Base-by-base conservation (phyloP, 2,888 invertebrate species). In the Zootermopsis nevadensis region DNA sequence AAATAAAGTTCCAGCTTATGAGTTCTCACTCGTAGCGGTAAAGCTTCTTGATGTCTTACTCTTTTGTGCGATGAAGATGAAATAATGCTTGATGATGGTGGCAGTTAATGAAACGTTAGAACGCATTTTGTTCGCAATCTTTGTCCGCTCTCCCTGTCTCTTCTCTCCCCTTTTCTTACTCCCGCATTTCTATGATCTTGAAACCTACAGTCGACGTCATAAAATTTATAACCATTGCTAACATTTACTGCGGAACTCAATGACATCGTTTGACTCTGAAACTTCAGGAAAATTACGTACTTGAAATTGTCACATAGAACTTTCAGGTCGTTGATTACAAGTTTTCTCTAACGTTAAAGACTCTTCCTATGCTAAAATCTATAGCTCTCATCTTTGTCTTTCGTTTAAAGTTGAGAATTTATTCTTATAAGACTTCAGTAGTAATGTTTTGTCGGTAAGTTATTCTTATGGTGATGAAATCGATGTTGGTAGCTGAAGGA, bases 1-100 rank as follows among this genome's bases (percentile, higher is more conserved):
- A 1, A 22, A 74, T 74, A n/a, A n/a, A 74, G 38, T 74, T 12
- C 24, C 33, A 55, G 31, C 53, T 79, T 33, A 55, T 79, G 77
- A 48, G 33, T 53, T 48, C 77, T 53, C 48, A 10, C 79, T 77
- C 74, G 27, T 72, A 24, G 55, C 24, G 53, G 6, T 22, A 69
- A 48, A 24, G 31, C 35, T 42, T 24, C n/a, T n/a, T n/a, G n/a
- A n/a, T n/a, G n/a, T n/a, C n/a, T n/a, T n/a, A n/a, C n/a, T 31
- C 24, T 24, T 38, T 53, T 48, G 83, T 30, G 53, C 83, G 79
- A 83, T 83, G 69, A 42, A 80, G 72, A 55, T 72, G 83, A 83
- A 83, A 72, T 83, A 83, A 83, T 83, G 72, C 83, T 31, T 83
- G 74, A 69, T 80, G 79, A 83, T 53, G 83, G 83, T 31, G 69